These are phyloP conservation scores for Cladopsammia gracilis DNA, from an alignment of 64 coral and sea anemone genomes.

Conservation along the genomic window DNA sequence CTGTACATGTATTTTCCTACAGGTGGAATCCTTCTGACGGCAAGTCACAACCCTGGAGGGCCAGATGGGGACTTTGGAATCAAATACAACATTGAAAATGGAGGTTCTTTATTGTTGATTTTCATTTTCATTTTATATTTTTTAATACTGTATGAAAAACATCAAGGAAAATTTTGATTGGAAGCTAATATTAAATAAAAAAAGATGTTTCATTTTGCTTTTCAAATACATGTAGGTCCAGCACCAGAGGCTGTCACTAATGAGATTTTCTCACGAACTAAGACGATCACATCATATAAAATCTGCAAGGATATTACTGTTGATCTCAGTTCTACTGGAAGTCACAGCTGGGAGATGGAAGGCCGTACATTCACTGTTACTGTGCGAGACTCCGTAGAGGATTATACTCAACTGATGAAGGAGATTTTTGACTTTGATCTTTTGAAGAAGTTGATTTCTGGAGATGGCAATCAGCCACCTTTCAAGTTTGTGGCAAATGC, in stretches of 20 bases:
- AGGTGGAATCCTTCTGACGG: constrained; percentile 94
- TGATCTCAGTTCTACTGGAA: constrained; percentile 67
- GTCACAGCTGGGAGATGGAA: constrained; percentile 79
- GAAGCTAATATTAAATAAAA: too few species aligned
- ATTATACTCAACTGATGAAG: constrained; percentile 95
- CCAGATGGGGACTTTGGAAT: constrained; percentile 97
- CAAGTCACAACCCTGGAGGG: constrained; percentile 97
- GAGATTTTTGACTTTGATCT: constrained; percentile 95
- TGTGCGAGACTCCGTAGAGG: constrained; percentile 86
- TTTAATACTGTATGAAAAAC: neutral
- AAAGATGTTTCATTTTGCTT: neutral
- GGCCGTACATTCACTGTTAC: constrained; percentile 82
- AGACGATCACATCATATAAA: constrained; percentile 82
- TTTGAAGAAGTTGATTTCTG: constrained; percentile 75
- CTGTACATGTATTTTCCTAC: neutral
- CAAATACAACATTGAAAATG: constrained; percentile 96
- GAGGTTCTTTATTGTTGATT: constrained; percentile 53
- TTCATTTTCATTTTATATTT: neutral
- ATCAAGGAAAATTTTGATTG: too few species aligned
- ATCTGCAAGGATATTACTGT: constrained; percentile 76
- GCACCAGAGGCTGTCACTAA: constrained; percentile 94
- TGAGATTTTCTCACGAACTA: constrained; percentile 80
- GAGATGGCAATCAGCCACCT: constrained; percentile 40
- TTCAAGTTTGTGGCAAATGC: constrained; percentile 82
- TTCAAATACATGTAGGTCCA: constrained; percentile 75